Percentiles rank a stretch among this genome's conserved stretches.
Conservation (phyloP, 2,113 vertebrate species). For the Ctenodactylus gundi region DNA sequence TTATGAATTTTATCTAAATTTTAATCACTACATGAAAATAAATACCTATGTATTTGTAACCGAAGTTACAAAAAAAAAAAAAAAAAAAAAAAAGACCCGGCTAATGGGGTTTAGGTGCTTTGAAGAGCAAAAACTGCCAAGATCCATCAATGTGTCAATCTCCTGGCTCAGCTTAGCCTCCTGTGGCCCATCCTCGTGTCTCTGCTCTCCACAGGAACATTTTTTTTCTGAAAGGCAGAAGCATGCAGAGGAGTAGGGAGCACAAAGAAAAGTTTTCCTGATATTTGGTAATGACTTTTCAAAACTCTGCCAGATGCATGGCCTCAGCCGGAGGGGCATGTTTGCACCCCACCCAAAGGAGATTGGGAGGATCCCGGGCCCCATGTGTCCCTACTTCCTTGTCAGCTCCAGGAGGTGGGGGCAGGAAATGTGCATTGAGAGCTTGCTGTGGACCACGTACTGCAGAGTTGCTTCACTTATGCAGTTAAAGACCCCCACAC, state of each 20-base stretch:
- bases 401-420: neutral
- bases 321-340: neutral
- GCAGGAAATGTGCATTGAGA: neutral
- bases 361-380: too few species aligned
- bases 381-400: rapidly evolving
- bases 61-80: slow-evolving; percentile 35
- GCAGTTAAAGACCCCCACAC: neutral
- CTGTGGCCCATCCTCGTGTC: rapidly evolving
- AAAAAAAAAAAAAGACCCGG: neutral
- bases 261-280: neutral
- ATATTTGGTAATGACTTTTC: rapidly evolving
- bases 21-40: slow-evolving; percentile 27
- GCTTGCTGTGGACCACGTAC: neutral
- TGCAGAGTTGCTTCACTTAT: neutral
- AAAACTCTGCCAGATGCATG: neutral
- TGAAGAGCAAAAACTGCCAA: neutral
- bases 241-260: neutral
- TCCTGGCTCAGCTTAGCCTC: neutral
- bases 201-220: neutral
- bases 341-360: neutral
- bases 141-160: neutral
- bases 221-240: slow-evolving; percentile 19
- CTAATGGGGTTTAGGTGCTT: neutral
- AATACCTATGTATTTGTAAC: neutral
- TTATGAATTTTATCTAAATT: slow-evolving; percentile 54